Base-by-base conservation (phyloP, 2,797 vertebrate genomes). In the Holocentrus rufus region DNA sequence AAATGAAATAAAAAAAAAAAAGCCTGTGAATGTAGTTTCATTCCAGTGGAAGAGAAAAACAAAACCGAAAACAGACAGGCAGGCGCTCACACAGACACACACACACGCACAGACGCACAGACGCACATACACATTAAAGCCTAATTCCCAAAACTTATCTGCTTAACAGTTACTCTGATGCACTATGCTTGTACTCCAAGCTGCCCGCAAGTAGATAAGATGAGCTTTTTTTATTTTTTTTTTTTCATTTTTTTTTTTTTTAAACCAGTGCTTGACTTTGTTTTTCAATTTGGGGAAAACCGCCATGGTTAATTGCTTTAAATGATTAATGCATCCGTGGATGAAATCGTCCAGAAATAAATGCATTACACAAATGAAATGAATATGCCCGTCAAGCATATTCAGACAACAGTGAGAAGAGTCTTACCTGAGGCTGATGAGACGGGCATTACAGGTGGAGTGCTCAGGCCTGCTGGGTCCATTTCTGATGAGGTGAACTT, bases 341-440 rank as follows among this genome's bases (percentile, higher is more conserved):
- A 20, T 46, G 25, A 53, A 60, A 71, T 60, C 17, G 39, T 13
- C 0, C 17, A 59, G 39, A 74, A 74, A 67, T 30, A 58, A 64
- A 81, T 49, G 30, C 23, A 22, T 58, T 17, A 31, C 30, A 55
- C 18, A 7, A 49, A 39, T 9, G 7, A 7, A 36, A 36, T 36
- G 34, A 36, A 9, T 9, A 36, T 36, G 18, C 7, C 2, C 60
- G 67, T 53, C 59, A 67, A 74, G 74, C 46, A 54, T 54, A 79
- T 58, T 30, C 15, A 55, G 42, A 14, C 1, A 52, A 22, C 44
- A 36, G 14, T 17, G 60, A 74, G 68, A 58, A 22, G 52, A 77
- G 50, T 81, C 91, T 92, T 88, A 93, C 92, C 90, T 91, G 89
- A 83, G 76, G 78, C 53, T 66, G 87, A 80, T 72, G 79, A 84